A percentile compares a stretch with the other conserved stretches of the same genome.
Evolutionary conservation across 2,797 vertebrate species (phyloP).

Genomic region (Pteronotus mesoamericanus): DNA sequence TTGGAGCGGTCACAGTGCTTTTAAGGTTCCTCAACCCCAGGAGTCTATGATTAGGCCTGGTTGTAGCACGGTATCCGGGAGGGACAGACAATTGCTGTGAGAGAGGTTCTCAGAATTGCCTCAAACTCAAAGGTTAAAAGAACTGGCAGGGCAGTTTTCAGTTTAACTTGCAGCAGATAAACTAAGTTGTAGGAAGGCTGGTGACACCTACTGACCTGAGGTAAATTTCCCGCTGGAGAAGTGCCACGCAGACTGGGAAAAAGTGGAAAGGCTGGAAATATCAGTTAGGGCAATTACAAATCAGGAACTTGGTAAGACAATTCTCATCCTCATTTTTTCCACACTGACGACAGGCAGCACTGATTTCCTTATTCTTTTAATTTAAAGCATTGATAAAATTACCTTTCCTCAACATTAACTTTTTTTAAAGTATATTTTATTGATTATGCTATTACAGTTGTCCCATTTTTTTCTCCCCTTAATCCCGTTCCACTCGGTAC

Average conservation of each 20-base stretch:
- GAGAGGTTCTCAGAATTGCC: slow-evolving; percentile 20
- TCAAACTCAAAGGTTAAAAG: slow-evolving; percentile 43
- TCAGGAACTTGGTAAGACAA: not conserved
- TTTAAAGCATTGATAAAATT: not conserved
- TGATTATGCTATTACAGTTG: too few relatives aligned
- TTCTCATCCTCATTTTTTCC: not conserved
- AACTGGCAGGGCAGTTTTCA: slow-evolving; percentile 16
- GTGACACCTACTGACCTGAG: not conserved
- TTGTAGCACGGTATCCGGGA: not conserved
- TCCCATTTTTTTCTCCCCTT: too few relatives aligned
- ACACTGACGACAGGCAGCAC: not conserved
- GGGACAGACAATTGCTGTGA: not conserved
- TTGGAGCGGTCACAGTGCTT: not conserved
- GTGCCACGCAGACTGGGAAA: not conserved
- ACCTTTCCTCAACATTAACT: not conserved
- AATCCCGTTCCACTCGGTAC: too few relatives aligned
- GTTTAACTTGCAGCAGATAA: not conserved
- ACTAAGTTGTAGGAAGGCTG: not conserved
- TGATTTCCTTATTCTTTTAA: not conserved
- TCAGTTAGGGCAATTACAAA: not conserved
- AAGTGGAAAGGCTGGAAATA: not conserved
- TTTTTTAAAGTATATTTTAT: too few relatives aligned
- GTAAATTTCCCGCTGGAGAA: slow-evolving; percentile 25
- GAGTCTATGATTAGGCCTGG: slow-evolving; percentile 14
- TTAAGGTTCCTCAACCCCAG: not conserved